Evolutionary conservation across 2,113 vertebrate species (phyloP), one percentile per base, ranked within the genome.

Genomic region (Sula dactylatra): DNA sequence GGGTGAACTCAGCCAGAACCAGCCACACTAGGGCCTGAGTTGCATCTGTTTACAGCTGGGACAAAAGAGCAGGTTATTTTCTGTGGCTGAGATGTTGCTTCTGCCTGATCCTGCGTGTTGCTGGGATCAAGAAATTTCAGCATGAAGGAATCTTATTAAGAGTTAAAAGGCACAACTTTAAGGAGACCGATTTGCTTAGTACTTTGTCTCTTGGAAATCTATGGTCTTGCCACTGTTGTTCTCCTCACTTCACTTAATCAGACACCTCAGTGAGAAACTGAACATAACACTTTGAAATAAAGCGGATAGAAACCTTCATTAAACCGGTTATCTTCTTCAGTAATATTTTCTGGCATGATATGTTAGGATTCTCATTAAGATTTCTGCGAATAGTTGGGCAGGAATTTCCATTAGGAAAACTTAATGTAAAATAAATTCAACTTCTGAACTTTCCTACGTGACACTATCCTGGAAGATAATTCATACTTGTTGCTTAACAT

Each of bases 21-120:
- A 45, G 56, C 83, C 13, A 45, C 11, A 1, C 36, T 2, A 7
- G 26, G 50, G 69, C 25, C 17, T 0, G 5, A 2, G 9, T 13
- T 32, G 64, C 22, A 25, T 11, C 42, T 26, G 1, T 27, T 80
- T 16, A 7, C 31, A 11, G 8, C 19, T 61, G 40, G 42, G 45
- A 26, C 12, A 21, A 45, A 61, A 22, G 16, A 58, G 56, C 21
- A 22, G 2, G 24, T 58, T 45, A 9, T 7, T 38, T 42, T 42
- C 47, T 50, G 47, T 15, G 61, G 31, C 42, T 64, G 6, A 44
- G 36, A 13, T 2, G 7, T 26, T 29, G 32, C 34, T 56, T 73
- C 32, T 49, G 26, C 27, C 31, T 7, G 4, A 7, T 31, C 40
- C 32, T 27, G 26, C 7, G 0, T 10, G 20, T 64, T 69, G 7